Evolutionary conservation across 2,888 invertebrate genomes (phyloP).

Genomic region (Mycalesis mineus): DNA sequence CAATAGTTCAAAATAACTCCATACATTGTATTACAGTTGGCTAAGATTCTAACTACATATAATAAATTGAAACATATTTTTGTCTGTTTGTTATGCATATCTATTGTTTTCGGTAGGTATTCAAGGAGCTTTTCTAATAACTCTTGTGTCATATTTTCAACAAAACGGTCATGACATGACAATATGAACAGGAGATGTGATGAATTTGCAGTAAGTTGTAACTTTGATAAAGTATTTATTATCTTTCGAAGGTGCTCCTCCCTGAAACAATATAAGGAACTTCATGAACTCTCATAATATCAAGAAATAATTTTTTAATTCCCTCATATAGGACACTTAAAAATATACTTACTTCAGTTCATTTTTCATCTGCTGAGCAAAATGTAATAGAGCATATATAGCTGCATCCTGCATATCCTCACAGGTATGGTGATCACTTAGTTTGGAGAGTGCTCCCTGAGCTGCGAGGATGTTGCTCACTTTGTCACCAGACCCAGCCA

Average conservation of each 20-base stretch:
- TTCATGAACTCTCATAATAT: no score
- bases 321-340: no score
- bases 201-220: slow-evolving; percentile 33
- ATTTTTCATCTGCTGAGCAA: slow-evolving; percentile 47
- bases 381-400: slow-evolving; percentile 50
- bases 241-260: slow-evolving; percentile 42
- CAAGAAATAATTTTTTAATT: no score
- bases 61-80: slow-evolving; percentile 36
- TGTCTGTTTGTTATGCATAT: slow-evolving; percentile 29
- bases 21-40: slow-evolving; percentile 45
- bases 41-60: slow-evolving; percentile 49
- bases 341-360: slow-evolving; percentile 42
- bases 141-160: slow-evolving; percentile 32
- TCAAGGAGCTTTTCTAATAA: slow-evolving; percentile 38
- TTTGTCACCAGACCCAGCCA: slow-evolving; percentile 45
- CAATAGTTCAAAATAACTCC: slow-evolving; percentile 39
- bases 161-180: slow-evolving; percentile 53
- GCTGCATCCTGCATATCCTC: slow-evolving; percentile 46
- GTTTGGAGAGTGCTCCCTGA: slow-evolving; percentile 49
- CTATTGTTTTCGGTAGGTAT: slow-evolving; percentile 32
- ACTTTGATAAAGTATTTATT: slow-evolving; percentile 33
- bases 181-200: slow-evolving; percentile 49
- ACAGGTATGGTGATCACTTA: slow-evolving; percentile 37
- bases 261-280: slow-evolving; percentile 38
- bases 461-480: slow-evolving; percentile 40